Evolutionary conservation across 2,113 vertebrate species (phyloP).

Genomic region (Excalfactoria chinensis): DNA sequence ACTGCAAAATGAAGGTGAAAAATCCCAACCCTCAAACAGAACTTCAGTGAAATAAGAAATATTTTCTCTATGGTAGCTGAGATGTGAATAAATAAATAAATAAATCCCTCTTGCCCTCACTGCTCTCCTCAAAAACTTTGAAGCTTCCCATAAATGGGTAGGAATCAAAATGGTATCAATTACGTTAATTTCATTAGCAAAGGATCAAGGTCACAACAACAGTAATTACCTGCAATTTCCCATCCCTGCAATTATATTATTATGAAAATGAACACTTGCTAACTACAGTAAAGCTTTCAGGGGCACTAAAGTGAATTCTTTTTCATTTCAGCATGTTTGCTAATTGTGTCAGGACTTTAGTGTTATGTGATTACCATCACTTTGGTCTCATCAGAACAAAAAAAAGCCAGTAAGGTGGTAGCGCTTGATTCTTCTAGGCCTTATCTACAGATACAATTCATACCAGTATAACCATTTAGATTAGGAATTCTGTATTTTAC

Average conservation of each 20-base stretch:
- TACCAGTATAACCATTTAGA: background rate
- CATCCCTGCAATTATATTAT: slow-evolving; percentile 69
- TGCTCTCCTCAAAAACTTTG: slow-evolving; percentile 15
- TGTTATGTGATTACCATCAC: slow-evolving; percentile 38
- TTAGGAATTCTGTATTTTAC: background rate
- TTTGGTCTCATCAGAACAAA: slow-evolving; percentile 22
- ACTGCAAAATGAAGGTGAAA: background rate
- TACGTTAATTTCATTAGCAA: slow-evolving; percentile 64
- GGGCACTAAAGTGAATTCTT: slow-evolving; percentile 45
- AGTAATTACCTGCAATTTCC: slow-evolving; percentile 72
- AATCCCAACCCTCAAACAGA: background rate
- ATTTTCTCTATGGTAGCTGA: background rate
- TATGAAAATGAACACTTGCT: slow-evolving; percentile 67
- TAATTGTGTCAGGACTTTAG: slow-evolving; percentile 63
- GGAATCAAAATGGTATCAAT: slow-evolving; percentile 45
- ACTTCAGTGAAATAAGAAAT: background rate
- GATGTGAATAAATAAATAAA: background rate
- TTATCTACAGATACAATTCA: background rate
- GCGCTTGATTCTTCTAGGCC: background rate
- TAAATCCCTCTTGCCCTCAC: background rate
- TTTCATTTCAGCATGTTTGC: slow-evolving; percentile 39
- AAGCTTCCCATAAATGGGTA: background rate
- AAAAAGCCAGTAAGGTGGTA: background rate
- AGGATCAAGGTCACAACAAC: slow-evolving; percentile 71
- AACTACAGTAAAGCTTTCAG: slow-evolving; percentile 61